These are phyloP conservation scores for Antheraea assamensis DNA, from an alignment of 2,888 invertebrate species.

Conservation along the genomic window DNA sequence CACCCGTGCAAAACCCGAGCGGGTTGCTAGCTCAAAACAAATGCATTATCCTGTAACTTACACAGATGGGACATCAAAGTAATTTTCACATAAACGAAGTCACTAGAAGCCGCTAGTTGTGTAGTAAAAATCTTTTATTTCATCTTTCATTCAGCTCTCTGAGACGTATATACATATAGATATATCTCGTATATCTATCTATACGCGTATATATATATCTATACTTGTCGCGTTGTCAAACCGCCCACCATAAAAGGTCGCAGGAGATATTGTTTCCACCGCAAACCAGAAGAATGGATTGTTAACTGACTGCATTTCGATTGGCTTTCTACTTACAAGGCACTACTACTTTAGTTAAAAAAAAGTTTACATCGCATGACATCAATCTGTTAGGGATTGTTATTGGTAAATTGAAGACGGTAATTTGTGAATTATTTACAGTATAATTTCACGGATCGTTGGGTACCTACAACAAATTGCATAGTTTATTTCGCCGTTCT, in stretches of 20 bases:
- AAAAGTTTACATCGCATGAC: background rate
- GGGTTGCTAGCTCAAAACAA: too few species aligned
- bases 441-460: background rate
- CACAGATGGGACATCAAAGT: too few species aligned
- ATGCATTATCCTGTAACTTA: too few species aligned
- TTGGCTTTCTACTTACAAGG: conserved; percentile 39
- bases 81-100: too few species aligned
- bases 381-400: background rate
- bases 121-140: background rate
- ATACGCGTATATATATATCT: too few species aligned
- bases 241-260: conserved; percentile 35
- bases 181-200: conserved; percentile 27
- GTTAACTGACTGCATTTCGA: conserved; percentile 46
- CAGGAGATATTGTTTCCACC: conserved; percentile 47
- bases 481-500: background rate
- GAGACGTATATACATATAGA: too few species aligned
- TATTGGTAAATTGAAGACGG: background rate
- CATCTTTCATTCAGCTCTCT: background rate
- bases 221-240: conserved; percentile 42
- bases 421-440: conserved; percentile 3
- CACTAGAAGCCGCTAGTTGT: background rate
- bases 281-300: conserved; percentile 50
- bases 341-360: background rate
- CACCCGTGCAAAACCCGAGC: too few species aligned
- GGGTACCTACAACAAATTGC: background rate